Conservation (phyloP, 2,113 vertebrate genomes). For the Daboia siamensis region DNA sequence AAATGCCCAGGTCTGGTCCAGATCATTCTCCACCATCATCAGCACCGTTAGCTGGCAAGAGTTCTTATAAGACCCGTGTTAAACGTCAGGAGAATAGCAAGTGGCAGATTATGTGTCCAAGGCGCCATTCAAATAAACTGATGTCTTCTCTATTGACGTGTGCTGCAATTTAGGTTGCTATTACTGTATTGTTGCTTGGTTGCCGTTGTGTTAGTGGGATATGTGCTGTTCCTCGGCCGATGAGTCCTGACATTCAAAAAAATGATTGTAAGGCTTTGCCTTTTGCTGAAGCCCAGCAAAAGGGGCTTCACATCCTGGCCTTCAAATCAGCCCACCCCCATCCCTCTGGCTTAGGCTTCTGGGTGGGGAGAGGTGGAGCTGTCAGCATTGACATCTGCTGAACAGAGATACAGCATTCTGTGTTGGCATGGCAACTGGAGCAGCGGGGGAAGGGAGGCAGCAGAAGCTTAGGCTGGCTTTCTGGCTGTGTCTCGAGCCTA, state of each 20-base stretch:
- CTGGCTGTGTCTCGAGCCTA: conserved; percentile 6
- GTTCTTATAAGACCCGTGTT: not conserved
- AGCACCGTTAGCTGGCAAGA: not conserved
- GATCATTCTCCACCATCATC: not conserved
- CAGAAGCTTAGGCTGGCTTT: not conserved
- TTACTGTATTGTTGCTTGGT: not conserved
- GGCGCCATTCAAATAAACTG: not conserved
- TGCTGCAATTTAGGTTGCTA: not conserved
- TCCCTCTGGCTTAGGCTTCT: not conserved
- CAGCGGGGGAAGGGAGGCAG: not conserved
- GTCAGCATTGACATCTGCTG: not conserved
- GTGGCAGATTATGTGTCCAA: not conserved
- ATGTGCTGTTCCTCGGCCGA: not conserved
- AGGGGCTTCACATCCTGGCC: not conserved
- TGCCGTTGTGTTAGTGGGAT: not conserved
- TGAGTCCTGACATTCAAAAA: conserved; percentile 13
- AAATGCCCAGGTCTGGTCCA: not conserved
- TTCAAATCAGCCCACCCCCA: not conserved
- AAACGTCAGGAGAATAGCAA: not conserved
- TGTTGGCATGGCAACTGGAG: conserved; percentile 24
- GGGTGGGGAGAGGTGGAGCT: not conserved
- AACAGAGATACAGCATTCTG: conserved; percentile 24
- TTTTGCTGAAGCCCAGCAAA: not conserved
- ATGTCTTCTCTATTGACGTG: not conserved
- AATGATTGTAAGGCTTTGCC: not conserved